Conservation (phyloP, 2,797 vertebrate genomes). For the Novumbra hubbsi region DNA sequence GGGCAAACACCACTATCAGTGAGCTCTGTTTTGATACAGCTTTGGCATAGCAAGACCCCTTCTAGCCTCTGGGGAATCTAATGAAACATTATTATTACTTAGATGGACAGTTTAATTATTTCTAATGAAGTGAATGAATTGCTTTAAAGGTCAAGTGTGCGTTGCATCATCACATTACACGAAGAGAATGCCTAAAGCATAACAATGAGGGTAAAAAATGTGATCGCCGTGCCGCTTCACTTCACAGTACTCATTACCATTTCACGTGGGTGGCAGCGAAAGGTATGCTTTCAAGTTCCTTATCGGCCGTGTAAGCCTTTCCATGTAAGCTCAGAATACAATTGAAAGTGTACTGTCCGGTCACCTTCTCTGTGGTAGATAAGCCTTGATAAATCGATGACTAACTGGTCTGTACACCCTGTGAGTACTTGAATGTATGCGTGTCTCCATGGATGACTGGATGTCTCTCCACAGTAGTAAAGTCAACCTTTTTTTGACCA, state of each 20-base stretch:
- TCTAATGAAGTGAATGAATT: constrained; percentile 41
- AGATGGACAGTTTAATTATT: constrained; percentile 29
- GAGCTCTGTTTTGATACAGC: background rate
- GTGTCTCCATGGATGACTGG: background rate
- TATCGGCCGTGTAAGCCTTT: constrained; percentile 18
- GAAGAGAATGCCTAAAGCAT: background rate
- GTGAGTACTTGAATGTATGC: constrained; percentile 6
- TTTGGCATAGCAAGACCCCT: background rate
- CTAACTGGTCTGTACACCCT: constrained; percentile 14
- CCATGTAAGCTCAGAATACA: constrained; percentile 24
- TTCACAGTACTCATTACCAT: background rate
- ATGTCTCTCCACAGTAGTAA: background rate
- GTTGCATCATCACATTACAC: constrained; percentile 33
- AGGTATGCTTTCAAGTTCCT: constrained; percentile 20
- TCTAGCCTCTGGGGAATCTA: constrained; percentile 19
- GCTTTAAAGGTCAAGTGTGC: constrained; percentile 28
- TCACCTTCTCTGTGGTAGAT: constrained; percentile 28
- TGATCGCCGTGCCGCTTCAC: constrained; percentile 18
- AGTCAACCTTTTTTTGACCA: background rate
- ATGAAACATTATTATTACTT: constrained; percentile 24
- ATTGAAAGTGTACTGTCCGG: constrained; percentile 12
- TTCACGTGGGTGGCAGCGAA: background rate
- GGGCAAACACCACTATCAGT: background rate
- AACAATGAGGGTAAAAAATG: background rate
- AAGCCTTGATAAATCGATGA: constrained; percentile 38